Base-by-base conservation (phyloP, 1,140 invertebrate genomes). In the Procambarus clarkii region DNA sequence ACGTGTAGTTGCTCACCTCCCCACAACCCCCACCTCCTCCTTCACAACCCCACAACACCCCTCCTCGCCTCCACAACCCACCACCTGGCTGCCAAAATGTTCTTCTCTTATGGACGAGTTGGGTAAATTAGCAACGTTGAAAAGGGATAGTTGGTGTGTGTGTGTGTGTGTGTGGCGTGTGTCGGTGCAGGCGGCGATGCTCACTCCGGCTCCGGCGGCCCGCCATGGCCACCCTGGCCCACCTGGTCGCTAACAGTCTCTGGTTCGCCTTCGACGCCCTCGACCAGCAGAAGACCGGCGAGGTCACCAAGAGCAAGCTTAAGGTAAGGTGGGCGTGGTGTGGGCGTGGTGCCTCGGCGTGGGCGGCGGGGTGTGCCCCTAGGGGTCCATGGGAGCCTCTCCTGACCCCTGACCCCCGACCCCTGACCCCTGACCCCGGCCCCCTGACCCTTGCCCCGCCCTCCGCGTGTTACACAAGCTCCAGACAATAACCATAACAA, bases 241-340 rank as follows among this genome's bases (percentile, higher is more conserved):
- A 93, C 87, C 83, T 93, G 76, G 90, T 93, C 78, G 86, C 92
- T n/a, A 93, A 93, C 79, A 93, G 92, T 78, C 78, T 93, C 34
- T 93, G 92, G 92, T 93, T 93, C 77, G 92, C 92, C 44, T 93
- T 93, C 86, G 92, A 93, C 83, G 91, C 92, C 18, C 90, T 93
- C 13, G 92, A 93, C 81, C 90, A 93, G 34, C 92, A 93, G 79
- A 93, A 93, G 87, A 89, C 91, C 45, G 92, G 92, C 21, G 87
- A 80, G 3, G 92, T 93, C 18, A 69, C 91, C 15, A 93, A 93
- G 34, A 93, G 86, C 48, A 87, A 92, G 54, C 84, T 93, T 13
- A 93, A 93, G 92, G 92, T 93, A 90, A 60, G 92, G 3, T 44
- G 13, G 34, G 21, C n/a, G 24, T 44, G 34, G 8, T 54, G n/a